Conservation (phyloP, 35 echinoderm and acorn worm genomes). For the Eucidaris tribuloides region DNA sequence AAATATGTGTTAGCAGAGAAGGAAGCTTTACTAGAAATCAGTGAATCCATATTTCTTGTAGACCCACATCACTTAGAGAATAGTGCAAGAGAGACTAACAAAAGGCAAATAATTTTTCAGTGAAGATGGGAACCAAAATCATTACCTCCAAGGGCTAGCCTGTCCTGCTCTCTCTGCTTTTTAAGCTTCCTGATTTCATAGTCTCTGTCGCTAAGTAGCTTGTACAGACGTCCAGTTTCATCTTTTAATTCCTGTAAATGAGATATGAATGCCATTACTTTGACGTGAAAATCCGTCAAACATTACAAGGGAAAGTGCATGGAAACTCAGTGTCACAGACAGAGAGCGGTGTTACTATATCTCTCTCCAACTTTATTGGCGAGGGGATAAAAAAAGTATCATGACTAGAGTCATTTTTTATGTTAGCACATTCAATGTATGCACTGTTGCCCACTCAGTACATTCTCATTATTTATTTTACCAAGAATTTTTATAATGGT, state of each 20-base stretch:
- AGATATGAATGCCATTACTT: too few species aligned
- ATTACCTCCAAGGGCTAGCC: constrained; percentile 88
- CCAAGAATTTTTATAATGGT: neutral
- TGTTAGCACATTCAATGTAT: neutral
- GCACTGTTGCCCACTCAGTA: too few species aligned
- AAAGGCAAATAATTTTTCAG: too few species aligned
- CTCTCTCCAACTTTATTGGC: neutral
- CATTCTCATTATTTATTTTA: neutral
- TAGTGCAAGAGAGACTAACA: too few species aligned
- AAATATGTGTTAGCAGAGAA: too few species aligned
- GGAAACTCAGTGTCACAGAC: neutral
- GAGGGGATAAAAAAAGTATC: neutral
- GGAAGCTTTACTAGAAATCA: too few species aligned
- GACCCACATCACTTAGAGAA: too few species aligned
- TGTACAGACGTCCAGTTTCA: constrained; percentile 91
- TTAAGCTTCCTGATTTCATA: constrained; percentile 95
- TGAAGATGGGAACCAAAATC: too few species aligned
- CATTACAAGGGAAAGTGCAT: neutral
- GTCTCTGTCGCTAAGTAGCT: constrained; percentile 96
- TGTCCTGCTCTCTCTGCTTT: constrained; percentile 87
- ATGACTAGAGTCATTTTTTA: neutral
- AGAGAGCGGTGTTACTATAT: neutral
- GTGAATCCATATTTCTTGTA: too few species aligned
- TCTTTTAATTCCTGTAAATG: constrained; percentile 92
- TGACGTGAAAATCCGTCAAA: too few species aligned